Evolutionary conservation across 2,888 invertebrate species (phyloP).

Genomic region (Lasioglossum marginatum): DNA sequence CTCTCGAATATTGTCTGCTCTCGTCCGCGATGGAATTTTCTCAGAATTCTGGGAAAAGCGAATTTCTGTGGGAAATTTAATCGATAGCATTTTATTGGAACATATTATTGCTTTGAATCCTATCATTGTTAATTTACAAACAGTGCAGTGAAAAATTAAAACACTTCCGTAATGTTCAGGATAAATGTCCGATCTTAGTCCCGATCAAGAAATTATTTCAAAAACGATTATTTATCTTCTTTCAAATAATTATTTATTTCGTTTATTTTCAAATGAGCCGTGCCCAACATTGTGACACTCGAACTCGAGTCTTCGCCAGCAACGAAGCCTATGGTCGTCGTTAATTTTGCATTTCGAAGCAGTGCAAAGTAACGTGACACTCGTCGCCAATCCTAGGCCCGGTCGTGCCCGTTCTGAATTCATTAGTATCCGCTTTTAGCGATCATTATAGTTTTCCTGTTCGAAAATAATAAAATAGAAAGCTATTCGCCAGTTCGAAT

Average conservation of each 20-base stretch:
- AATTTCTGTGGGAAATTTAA: neutral
- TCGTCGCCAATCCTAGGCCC: conserved; percentile 51
- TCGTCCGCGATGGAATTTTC: neutral
- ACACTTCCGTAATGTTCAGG: no score
- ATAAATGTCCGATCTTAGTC: no score
- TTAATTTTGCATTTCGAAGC: conserved; percentile 66
- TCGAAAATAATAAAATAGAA: neutral
- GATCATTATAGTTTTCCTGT: neutral
- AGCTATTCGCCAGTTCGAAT: neutral
- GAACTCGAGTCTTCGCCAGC: conserved; percentile 44
- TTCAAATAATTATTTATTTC: no score
- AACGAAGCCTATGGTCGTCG: conserved; percentile 37
- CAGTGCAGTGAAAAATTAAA: no score
- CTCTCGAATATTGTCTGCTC: neutral
- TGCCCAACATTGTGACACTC: neutral
- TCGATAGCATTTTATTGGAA: no score
- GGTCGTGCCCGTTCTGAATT: conserved; percentile 53
- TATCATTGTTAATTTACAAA: no score
- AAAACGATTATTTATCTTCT: no score
- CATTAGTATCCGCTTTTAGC: conserved; percentile 24
- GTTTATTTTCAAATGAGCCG: no score
- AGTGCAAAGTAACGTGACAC: conserved; percentile 61
- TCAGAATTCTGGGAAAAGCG: neutral
- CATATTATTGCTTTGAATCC: no score
- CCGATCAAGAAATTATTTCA: no score